Evolutionary conservation across 1,140 invertebrate genomes (phyloP).

Genomic region (Drosophila rufa): DNA sequence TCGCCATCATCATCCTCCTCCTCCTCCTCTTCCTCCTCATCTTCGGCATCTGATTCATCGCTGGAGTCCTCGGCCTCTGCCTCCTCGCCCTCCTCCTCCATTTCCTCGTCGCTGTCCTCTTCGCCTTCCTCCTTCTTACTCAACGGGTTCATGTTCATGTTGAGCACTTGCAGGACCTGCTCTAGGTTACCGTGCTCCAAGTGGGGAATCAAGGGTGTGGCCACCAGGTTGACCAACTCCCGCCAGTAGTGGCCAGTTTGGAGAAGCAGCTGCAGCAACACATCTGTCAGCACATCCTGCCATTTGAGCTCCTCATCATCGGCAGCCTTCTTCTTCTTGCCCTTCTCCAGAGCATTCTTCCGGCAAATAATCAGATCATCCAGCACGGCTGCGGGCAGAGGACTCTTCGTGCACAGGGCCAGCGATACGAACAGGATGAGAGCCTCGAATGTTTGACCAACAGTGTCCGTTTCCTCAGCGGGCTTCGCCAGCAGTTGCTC

Average conservation of each 20-base stretch:
- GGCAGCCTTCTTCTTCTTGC: conserved; percentile 1
- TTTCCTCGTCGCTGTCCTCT: conserved; percentile 27
- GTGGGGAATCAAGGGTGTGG: conserved; percentile 33
- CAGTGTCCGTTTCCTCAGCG: background rate
- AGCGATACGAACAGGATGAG: conserved; percentile 52
- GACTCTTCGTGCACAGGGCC: conserved; percentile 25
- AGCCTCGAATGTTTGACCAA: conserved; percentile 45
- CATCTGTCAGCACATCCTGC: conserved; percentile 66
- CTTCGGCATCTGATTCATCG: conserved; percentile 20
- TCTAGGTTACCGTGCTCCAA: conserved; percentile 36
- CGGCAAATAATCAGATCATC: conserved; percentile 55
- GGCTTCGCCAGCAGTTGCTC: conserved; percentile 21
- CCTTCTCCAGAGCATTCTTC: conserved; percentile 32
- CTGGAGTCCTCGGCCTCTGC: conserved; percentile 1
- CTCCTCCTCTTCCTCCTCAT: conserved; percentile 14
- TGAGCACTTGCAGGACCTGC: conserved; percentile 47
- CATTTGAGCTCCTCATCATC: conserved; percentile 26
- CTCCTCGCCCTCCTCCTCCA: conserved; percentile 1
- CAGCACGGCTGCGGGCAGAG: conserved; percentile 7
- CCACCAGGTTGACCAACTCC: conserved; percentile 38
- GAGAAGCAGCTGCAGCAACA: conserved; percentile 55
- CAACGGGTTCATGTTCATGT: conserved; percentile 61
- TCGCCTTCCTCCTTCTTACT: conserved; percentile 26
- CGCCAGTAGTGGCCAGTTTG: conserved; percentile 61
- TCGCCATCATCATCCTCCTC: background rate